phyloP scores from a whole-genome alignment of 2,797 vertebrate genomes.

The Anguilla pacifica region DNA sequence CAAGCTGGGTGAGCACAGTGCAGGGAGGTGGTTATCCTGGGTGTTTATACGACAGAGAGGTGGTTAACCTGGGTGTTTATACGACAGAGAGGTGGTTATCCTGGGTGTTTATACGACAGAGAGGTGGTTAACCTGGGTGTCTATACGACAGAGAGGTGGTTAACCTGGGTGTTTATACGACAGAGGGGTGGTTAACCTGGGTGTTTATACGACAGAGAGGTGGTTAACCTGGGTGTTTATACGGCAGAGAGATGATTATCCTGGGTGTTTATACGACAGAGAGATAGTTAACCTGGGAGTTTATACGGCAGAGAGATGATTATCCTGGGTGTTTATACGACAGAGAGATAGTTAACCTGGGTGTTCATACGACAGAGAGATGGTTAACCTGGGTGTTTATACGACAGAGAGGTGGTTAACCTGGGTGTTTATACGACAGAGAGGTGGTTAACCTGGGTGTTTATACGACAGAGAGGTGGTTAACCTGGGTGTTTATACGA shows the following conservation, averaged over 20 bases:
- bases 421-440: background rate
- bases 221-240: background rate
- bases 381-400: no score
- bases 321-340: no score
- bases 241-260: background rate
- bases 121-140: no score
- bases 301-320: no score
- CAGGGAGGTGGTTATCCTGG: background rate
- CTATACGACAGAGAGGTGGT: background rate
- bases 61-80: background rate
- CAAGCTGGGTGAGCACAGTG: background rate
- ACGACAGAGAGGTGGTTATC: background rate
- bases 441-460: no score
- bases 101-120: background rate
- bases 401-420: background rate
- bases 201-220: no score
- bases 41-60: background rate
- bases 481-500: background rate
- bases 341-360: no score
- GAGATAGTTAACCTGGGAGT: no score
- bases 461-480: background rate
- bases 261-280: no score
- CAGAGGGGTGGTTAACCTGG: background rate
- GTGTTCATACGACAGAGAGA: no score
- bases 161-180: background rate